Percentiles rank a stretch among this genome's conserved stretches.
phyloP scores from a whole-genome alignment of 2,113 vertebrate species.

The Xenopus borealis region DNA sequence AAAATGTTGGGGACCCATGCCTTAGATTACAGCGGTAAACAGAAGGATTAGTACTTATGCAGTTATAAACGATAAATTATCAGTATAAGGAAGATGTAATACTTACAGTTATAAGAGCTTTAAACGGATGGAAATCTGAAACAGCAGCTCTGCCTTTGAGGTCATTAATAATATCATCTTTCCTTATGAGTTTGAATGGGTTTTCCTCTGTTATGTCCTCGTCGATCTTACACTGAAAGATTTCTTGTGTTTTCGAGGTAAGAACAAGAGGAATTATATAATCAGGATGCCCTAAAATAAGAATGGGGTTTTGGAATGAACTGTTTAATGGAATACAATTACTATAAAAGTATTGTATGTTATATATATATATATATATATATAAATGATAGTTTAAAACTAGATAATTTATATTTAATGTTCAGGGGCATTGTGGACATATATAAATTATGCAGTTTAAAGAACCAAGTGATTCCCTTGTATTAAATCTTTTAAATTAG shows the following conservation, averaged over 20 bases:
- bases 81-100: neutral
- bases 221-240: conserved; percentile 76
- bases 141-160: conserved; percentile 74
- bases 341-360: too few species aligned
- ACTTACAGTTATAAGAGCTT: conserved; percentile 74
- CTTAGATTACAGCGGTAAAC: too few species aligned
- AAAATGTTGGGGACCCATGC: too few species aligned
- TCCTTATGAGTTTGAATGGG: conserved; percentile 80
- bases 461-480: too few species aligned
- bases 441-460: too few species aligned
- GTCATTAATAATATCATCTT: conserved; percentile 80
- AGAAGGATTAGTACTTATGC: too few species aligned
- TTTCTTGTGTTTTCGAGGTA: conserved; percentile 83
- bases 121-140: conserved; percentile 87
- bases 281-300: conserved; percentile 72
- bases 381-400: too few species aligned
- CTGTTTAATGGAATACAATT: neutral
- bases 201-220: conserved; percentile 78
- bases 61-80: too few species aligned
- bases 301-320: conserved; percentile 26
- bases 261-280: conserved; percentile 81
- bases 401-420: too few species aligned
- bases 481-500: too few species aligned
- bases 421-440: too few species aligned
- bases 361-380: too few species aligned